Conservation (phyloP, 2,113 vertebrate species). For the Etheostoma spectabile region DNA sequence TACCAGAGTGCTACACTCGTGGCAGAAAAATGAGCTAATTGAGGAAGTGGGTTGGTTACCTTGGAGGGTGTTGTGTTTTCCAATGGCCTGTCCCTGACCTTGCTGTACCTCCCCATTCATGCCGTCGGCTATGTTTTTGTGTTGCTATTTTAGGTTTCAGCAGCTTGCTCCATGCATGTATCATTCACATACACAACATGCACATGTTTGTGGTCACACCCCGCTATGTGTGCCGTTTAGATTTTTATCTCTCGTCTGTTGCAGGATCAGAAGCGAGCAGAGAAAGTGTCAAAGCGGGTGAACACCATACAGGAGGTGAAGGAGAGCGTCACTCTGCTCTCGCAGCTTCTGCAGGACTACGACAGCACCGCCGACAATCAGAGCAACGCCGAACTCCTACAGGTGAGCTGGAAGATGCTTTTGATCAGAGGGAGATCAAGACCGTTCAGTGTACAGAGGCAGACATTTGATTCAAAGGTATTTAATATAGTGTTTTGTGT, state of each 20-base stretch:
- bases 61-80: slow-evolving; percentile 15
- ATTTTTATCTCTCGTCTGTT: background rate
- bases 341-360: slow-evolving; percentile 93
- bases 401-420: slow-evolving; percentile 81
- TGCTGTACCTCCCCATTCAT: background rate
- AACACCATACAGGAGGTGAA: slow-evolving; percentile 97
- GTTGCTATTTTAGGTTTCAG: background rate
- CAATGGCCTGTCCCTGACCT: background rate
- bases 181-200: background rate
- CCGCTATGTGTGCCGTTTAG: background rate
- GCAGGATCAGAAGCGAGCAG: slow-evolving; percentile 95
- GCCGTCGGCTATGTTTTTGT: background rate
- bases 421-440: background rate
- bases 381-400: slow-evolving; percentile 92
- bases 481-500: background rate
- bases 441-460: no score
- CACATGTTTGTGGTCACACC: background rate
- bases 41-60: slow-evolving; percentile 28
- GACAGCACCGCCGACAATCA: slow-evolving; percentile 80
- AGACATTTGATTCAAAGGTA: no score
- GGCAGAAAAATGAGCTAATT: slow-evolving; percentile 7
- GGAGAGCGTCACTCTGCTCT: slow-evolving; percentile 92
- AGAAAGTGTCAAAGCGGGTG: slow-evolving; percentile 96
- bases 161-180: background rate
- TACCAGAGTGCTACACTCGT: background rate